A percentile compares a stretch with the other conserved stretches of the same genome.
Conservation (phyloP, 2,113 vertebrate species). For the Albula goreensis region DNA sequence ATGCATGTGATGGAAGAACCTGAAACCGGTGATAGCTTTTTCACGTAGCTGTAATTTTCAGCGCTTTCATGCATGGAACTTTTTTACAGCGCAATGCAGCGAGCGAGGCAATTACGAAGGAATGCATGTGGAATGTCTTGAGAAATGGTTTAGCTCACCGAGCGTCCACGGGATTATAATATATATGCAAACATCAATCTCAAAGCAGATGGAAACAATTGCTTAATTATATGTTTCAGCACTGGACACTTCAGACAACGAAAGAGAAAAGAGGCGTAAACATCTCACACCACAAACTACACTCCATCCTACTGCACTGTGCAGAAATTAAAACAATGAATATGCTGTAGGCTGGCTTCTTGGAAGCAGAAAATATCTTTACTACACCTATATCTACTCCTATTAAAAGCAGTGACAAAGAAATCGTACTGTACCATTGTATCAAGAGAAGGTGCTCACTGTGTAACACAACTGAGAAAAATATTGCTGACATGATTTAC, state of each 20-base stretch:
- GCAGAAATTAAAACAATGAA: not conserved
- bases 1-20: not conserved
- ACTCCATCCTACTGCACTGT: not conserved
- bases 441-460: not conserved
- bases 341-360: too few relatives aligned
- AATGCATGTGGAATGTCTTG: not conserved
- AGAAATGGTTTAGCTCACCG: not conserved
- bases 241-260: not conserved
- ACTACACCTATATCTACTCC: not conserved
- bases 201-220: slow-evolving; percentile 7
- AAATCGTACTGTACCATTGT: not conserved
- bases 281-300: not conserved
- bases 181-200: not conserved
- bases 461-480: not conserved
- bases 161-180: slow-evolving; percentile 1
- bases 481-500: not conserved
- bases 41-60: not conserved
- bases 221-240: not conserved
- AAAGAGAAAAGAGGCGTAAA: not conserved
- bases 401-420: not conserved
- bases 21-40: not conserved
- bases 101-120: not conserved
- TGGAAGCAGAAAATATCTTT: too few relatives aligned
- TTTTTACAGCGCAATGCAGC: not conserved
- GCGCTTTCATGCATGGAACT: not conserved